Conservation (phyloP, 53 echinoderm and acorn worm species). For the Echinometra lucunter region DNA sequence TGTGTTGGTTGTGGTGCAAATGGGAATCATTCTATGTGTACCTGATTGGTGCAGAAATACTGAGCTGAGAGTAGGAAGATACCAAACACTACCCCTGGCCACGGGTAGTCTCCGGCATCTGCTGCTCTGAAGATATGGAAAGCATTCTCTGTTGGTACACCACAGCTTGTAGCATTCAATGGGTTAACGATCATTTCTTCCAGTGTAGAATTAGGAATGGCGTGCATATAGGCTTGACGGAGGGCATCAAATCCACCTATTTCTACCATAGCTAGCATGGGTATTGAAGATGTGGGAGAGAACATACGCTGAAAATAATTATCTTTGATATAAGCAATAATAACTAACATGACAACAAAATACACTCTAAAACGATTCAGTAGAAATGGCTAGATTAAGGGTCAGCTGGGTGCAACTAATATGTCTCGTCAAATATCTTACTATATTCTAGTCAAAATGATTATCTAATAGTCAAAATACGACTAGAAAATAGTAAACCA, state of each 20-base stretch:
- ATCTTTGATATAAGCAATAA: no score
- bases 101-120: constrained; percentile 74
- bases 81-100: constrained; percentile 87
- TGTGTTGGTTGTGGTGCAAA: no score
- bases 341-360: no score
- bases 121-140: constrained; percentile 82
- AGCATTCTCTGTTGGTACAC: constrained; percentile 74
- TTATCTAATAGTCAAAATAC: no score
- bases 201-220: constrained; percentile 83
- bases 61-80: constrained; percentile 82
- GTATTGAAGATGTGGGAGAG: not conserved
- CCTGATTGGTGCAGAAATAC: constrained; percentile 92
- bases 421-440: no score
- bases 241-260: constrained; percentile 77
- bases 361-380: no score
- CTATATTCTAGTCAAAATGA: no score
- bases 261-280: constrained; percentile 73
- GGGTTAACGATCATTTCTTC: constrained; percentile 52
- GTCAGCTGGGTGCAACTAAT: no score
- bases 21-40: constrained; percentile 10
- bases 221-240: constrained; percentile 69
- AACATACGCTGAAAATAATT: no score
- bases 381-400: no score
- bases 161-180: constrained; percentile 66
- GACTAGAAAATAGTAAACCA: no score